Conservation (phyloP, 2,888 invertebrate species). For the Polydrusus tereticollis region DNA sequence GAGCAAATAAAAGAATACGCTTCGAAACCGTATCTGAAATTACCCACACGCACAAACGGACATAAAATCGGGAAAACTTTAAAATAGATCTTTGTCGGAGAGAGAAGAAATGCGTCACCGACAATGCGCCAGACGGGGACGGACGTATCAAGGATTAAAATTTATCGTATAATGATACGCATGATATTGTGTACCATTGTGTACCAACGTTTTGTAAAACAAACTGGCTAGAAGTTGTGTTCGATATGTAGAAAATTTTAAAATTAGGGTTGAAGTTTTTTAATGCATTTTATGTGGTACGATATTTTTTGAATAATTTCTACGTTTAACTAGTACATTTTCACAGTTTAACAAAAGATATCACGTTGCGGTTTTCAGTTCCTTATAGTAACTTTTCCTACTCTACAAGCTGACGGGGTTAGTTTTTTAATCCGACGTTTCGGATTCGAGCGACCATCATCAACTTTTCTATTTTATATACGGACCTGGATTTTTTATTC, state of each 20-base stretch:
- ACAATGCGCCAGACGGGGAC: slow-evolving; percentile 11
- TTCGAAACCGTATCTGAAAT: slow-evolving; percentile 38
- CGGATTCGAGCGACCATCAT: too few relatives aligned
- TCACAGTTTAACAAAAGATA: too few relatives aligned
- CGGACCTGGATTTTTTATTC: too few relatives aligned
- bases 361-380: too few relatives aligned
- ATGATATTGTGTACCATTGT: slow-evolving; percentile 61
- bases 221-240: slow-evolving; percentile 50
- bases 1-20: slow-evolving; percentile 18
- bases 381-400: too few relatives aligned
- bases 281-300: background rate
- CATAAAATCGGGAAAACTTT: slow-evolving; percentile 41
- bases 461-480: too few relatives aligned
- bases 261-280: background rate
- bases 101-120: background rate
- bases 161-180: slow-evolving; percentile 57
- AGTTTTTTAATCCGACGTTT: too few relatives aligned
- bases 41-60: slow-evolving; percentile 41
- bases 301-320: background rate
- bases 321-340: too few relatives aligned
- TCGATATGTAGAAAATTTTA: slow-evolving; percentile 56
- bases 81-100: slow-evolving; percentile 43
- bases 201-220: slow-evolving; percentile 58
- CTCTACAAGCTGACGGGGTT: too few relatives aligned
- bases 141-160: slow-evolving; percentile 35